A percentile compares a stretch with the other conserved stretches of the same genome.
Evolutionary conservation across 1,140 invertebrate genomes (phyloP).

Genomic region (Brachionus rubens): DNA sequence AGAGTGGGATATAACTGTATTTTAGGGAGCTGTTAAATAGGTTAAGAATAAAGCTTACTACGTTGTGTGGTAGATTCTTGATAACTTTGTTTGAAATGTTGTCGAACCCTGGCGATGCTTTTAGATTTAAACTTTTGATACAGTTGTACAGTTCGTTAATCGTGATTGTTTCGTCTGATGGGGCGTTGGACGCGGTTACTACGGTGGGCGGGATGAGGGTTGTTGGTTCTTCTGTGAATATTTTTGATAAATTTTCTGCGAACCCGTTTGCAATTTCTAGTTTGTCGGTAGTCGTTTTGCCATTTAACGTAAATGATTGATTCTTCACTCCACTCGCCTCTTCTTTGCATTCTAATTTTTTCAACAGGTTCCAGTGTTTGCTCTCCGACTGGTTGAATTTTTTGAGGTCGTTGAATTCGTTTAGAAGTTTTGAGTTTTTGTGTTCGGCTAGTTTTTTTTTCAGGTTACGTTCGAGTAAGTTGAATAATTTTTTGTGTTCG

Average conservation of each 20-base stretch:
- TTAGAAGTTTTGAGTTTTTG: too few species aligned
- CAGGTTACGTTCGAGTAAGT: too few species aligned
- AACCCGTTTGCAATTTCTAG: background rate
- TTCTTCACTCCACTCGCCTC: background rate
- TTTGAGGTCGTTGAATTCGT: background rate
- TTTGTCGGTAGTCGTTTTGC: background rate
- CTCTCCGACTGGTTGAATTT: background rate
- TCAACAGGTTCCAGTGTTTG: background rate
- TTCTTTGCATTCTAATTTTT: background rate
- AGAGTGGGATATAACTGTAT: constrained; percentile 17
- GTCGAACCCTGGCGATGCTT: background rate
- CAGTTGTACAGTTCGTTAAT: background rate
- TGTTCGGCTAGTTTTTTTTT: too few species aligned
- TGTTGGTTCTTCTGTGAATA: background rate
- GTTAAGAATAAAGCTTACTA: background rate
- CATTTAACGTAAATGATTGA: background rate
- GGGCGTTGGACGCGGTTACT: background rate
- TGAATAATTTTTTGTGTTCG: too few species aligned
- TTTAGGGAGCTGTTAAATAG: background rate
- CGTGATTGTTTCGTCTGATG: background rate
- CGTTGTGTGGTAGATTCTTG: constrained; percentile 14
- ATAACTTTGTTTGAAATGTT: constrained; percentile 6
- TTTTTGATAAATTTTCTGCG: background rate
- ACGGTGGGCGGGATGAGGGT: background rate
- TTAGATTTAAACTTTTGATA: background rate